Evolutionary conservation across 2,888 invertebrate genomes (phyloP).

Genomic region (Pammene aurita): DNA sequence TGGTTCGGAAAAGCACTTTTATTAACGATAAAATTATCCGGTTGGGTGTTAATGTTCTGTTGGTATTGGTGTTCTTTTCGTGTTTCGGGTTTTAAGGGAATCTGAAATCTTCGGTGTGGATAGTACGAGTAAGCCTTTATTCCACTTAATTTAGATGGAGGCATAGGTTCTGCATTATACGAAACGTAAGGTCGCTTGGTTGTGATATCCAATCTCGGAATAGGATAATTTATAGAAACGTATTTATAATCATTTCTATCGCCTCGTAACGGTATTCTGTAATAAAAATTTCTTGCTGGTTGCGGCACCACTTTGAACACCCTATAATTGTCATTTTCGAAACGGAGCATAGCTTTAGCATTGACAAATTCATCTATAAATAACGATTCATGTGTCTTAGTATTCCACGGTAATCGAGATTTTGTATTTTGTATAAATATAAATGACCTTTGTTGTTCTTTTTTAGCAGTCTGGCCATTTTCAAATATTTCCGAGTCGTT

Average conservation of each 20-base stretch:
- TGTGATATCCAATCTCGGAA: background rate
- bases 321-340: background rate
- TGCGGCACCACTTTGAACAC: background rate
- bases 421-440: slow-evolving; percentile 61
- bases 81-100: background rate
- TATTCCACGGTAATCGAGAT: slow-evolving; percentile 50
- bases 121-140: background rate
- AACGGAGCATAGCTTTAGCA: background rate
- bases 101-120: background rate
- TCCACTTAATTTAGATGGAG: background rate
- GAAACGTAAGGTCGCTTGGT: background rate
- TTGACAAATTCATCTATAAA: slow-evolving; percentile 1
- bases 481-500: slow-evolving; percentile 58
- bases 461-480: slow-evolving; percentile 45
- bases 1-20: background rate
- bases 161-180: background rate
- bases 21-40: background rate
- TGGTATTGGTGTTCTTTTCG: no score
- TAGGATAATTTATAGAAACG: background rate
- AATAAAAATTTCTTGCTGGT: background rate
- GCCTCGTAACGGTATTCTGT: background rate
- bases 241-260: background rate
- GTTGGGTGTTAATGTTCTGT: no score
- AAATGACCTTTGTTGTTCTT: slow-evolving; percentile 61
- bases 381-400: slow-evolving; percentile 29